Conservation (phyloP, 2,888 invertebrate species). For the Volucella bombylans region DNA sequence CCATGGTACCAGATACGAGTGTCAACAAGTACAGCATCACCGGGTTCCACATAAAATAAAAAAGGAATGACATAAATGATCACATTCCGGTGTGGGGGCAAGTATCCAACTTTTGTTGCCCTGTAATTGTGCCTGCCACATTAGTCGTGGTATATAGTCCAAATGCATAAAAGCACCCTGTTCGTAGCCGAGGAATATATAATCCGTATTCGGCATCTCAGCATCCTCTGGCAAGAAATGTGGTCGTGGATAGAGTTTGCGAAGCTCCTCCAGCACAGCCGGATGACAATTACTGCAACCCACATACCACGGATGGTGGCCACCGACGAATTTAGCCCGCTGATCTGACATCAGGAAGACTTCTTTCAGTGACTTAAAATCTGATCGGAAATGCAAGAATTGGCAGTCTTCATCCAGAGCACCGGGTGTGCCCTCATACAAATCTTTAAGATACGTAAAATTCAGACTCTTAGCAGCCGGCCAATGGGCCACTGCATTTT, state of each 20-base stretch:
- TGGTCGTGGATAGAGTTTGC: constrained; percentile 90
- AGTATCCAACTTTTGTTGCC: constrained; percentile 94
- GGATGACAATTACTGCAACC: constrained; percentile 97
- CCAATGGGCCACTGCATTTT: constrained; percentile 90
- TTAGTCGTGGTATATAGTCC: constrained; percentile 94
- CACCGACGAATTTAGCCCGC: constrained; percentile 84
- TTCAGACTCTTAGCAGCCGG: constrained; percentile 87
- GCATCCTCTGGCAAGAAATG: constrained; percentile 94
- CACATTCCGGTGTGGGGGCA: constrained; percentile 94
- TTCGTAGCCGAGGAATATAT: constrained; percentile 95
- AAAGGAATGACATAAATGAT: constrained; percentile 88
- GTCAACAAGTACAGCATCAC: constrained; percentile 93
- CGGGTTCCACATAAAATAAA: constrained; percentile 92
- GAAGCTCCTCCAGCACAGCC: constrained; percentile 88
- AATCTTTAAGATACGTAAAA: constrained; percentile 86
- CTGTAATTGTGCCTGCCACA: constrained; percentile 96
- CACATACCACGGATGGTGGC: constrained; percentile 92
- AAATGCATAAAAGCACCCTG: constrained; percentile 93
- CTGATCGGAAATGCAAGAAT: constrained; percentile 92
- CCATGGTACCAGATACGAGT: constrained; percentile 96
- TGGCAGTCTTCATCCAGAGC: constrained; percentile 92
- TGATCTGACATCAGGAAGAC: constrained; percentile 89
- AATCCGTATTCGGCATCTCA: constrained; percentile 94
- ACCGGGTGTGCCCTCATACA: constrained; percentile 87
- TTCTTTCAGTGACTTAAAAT: constrained; percentile 89